Percentiles rank a stretch among this genome's conserved stretches.
phyloP scores from a whole-genome alignment of 2,888 invertebrate species.

The Orthosia cruda region DNA sequence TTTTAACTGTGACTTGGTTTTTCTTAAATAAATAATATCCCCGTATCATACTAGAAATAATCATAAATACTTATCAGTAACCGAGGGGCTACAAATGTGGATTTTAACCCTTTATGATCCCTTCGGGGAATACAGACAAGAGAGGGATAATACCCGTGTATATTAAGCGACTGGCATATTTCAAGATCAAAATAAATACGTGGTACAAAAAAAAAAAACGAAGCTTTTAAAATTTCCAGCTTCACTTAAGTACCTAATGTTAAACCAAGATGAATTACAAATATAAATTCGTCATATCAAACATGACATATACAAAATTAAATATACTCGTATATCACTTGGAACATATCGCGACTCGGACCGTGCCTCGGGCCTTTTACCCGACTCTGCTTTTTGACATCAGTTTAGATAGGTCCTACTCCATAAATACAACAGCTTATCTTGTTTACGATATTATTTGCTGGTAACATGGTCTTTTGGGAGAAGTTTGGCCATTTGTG shows the following conservation, averaged over 20 bases:
- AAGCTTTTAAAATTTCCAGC: constrained; percentile 12
- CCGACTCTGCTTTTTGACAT: constrained; percentile 81
- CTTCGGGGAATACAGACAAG: background rate
- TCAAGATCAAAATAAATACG: constrained; percentile 1
- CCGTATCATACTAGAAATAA: constrained; percentile 14
- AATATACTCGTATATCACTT: constrained; percentile 17
- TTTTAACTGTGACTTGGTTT: background rate
- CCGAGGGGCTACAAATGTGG: constrained; percentile 31
- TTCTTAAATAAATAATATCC: constrained; percentile 7
- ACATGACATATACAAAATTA: constrained; percentile 16
- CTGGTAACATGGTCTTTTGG: constrained; percentile 78
- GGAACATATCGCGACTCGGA: constrained; percentile 74
- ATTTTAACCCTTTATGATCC: constrained; percentile 43
- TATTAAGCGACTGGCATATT: constrained; percentile 12
- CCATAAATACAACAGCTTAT: constrained; percentile 84
- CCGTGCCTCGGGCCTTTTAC: constrained; percentile 80
- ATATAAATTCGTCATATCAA: constrained; percentile 41
- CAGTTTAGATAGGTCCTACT: constrained; percentile 72
- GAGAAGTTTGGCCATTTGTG: constrained; percentile 77
- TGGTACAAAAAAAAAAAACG: background rate
- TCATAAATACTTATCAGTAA: constrained; percentile 36
- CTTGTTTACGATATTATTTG: constrained; percentile 85
- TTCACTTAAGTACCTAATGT: constrained; percentile 21
- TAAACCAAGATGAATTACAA: constrained; percentile 40
- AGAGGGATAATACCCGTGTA: background rate